Percentiles rank a stretch among this genome's conserved stretches.
Conservation (phyloP, 2,888 invertebrate genomes). For the Carterocephalus palaemon region DNA sequence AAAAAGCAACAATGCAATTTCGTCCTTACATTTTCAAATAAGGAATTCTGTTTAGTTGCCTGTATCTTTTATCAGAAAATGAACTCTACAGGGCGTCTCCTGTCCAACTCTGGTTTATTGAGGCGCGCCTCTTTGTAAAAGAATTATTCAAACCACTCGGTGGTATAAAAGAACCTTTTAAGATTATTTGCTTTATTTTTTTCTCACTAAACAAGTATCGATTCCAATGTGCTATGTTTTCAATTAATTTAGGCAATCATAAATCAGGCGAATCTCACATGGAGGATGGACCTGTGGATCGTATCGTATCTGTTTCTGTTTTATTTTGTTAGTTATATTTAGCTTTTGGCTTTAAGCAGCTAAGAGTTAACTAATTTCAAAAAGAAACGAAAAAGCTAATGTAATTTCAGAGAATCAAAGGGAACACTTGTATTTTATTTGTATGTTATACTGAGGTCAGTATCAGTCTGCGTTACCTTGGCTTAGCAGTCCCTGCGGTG, state of each 20-base stretch:
- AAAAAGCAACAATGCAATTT: conserved; percentile 5
- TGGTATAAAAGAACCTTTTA: no score
- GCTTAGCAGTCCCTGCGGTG: not conserved
- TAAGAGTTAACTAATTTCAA: no score
- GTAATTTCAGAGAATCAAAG: no score
- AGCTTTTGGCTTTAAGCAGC: conserved; percentile 20
- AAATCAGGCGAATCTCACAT: no score
- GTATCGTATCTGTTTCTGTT: no score
- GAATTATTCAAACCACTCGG: conserved; percentile 50
- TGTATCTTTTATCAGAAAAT: conserved; percentile 44
- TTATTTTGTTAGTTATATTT: conserved; percentile 27
- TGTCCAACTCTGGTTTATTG: conserved; percentile 55
- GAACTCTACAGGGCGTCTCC: conserved; percentile 56
- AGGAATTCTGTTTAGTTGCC: conserved; percentile 1
- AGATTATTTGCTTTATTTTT: conserved; percentile 53
- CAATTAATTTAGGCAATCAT: conserved; percentile 35
- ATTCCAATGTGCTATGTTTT: conserved; percentile 28
- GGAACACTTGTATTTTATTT: no score
- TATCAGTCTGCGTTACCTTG: no score
- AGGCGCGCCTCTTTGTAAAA: conserved; percentile 46
- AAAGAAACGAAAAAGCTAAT: no score
- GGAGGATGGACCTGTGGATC: no score
- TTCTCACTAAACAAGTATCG: conserved; percentile 41
- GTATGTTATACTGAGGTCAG: no score
- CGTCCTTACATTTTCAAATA: conserved; percentile 12